These are phyloP conservation scores for Mastacembelus armatus DNA, from an alignment of 2,797 vertebrate species.

Conservation along the genomic window DNA sequence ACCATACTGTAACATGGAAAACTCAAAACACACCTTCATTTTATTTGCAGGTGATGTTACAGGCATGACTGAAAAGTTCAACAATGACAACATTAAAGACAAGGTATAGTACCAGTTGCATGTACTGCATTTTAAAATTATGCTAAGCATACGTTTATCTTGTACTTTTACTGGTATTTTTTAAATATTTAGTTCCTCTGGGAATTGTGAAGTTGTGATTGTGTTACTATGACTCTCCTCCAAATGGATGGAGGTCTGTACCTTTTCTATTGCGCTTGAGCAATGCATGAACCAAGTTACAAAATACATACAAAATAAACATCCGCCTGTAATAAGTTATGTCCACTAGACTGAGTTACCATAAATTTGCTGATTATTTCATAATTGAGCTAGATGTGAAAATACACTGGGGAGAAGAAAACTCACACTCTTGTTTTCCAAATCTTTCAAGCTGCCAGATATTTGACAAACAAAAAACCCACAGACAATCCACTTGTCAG, in stretches of 20 bases:
- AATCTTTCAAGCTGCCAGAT: conserved; percentile 38
- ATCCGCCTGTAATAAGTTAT: neutral
- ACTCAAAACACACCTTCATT: conserved; percentile 1
- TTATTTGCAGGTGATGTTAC: conserved; percentile 75
- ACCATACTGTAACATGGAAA: neutral
- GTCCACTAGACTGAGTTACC: neutral
- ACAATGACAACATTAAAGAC: conserved; percentile 84
- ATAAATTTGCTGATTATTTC: conserved; percentile 22
- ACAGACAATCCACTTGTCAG: conserved; percentile 56
- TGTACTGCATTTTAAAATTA: neutral
- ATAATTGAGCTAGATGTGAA: conserved; percentile 15
- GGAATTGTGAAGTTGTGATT: conserved; percentile 2
- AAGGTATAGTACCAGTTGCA: conserved; percentile 67
- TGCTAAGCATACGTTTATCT: neutral
- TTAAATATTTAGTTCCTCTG: neutral
- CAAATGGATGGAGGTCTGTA: neutral
- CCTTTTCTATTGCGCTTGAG: neutral
- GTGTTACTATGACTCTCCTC: neutral
- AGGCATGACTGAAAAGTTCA: conserved; percentile 81
- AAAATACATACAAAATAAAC: conserved; percentile 1
- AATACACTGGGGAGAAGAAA: conserved; percentile 26
- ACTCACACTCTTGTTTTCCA: conserved; percentile 36
- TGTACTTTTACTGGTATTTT: neutral
- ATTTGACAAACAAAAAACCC: conserved; percentile 56
- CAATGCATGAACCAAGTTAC: conserved; percentile 15